Conservation (phyloP, 2,888 invertebrate species). For the Chironomus tentans region DNA sequence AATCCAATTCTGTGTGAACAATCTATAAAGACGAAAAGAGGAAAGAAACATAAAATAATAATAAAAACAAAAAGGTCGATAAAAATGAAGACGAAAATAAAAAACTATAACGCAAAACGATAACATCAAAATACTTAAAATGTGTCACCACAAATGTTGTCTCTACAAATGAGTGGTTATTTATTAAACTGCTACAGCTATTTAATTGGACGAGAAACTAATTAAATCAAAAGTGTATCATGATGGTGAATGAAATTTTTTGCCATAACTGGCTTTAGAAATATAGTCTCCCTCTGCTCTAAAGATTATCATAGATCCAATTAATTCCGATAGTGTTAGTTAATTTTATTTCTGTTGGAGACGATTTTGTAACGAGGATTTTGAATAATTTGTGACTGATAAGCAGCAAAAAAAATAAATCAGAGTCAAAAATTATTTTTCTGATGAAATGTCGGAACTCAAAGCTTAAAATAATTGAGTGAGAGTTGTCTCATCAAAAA, state of each 20-base stretch:
- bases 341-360: too few species aligned
- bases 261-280: not conserved
- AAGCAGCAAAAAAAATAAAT: too few species aligned
- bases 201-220: not conserved
- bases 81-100: too few species aligned
- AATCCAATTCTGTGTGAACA: not conserved
- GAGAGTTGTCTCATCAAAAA: not conserved
- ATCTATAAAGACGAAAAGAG: not conserved
- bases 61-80: not conserved
- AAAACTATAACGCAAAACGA: too few species aligned
- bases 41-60: too few species aligned
- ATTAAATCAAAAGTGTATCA: conserved; percentile 8
- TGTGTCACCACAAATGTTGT: not conserved
- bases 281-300: not conserved
- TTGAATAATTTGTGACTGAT: too few species aligned
- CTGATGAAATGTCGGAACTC: not conserved
- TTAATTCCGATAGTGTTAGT: not conserved
- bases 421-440: too few species aligned
- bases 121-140: not conserved
- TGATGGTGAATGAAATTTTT: not conserved
- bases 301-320: not conserved
- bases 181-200: not conserved
- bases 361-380: too few species aligned
- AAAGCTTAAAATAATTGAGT: not conserved
- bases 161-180: not conserved